Evolutionary conservation across 2,888 invertebrate species (phyloP), one percentile per base, ranked within the genome.

Genomic region (Spodoptera exigua): DNA sequence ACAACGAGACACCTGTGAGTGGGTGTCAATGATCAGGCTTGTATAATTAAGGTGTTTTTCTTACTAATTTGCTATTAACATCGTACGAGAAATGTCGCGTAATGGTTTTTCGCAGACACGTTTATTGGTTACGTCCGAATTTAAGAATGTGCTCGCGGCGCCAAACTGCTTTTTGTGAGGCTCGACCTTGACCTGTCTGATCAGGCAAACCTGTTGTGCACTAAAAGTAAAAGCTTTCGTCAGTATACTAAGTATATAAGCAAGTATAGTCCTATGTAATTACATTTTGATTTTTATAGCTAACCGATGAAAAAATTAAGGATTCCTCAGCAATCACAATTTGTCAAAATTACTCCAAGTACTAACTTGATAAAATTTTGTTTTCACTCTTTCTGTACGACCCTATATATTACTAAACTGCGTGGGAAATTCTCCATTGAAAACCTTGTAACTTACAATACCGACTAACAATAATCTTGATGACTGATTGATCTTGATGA

Each of bases 211-310:
- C 87, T 84, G 91, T 89, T 88, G 82, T 86, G 81, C 80, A 77
- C 82, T 84, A 89, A 90, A 90, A 90, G 89, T 88, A 90, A 91
- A 90, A 90, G 89, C 91, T 88, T 90, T 90, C 88, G 84, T 87
- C 88, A 86, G 84, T 85, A 76, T 80, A 68, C 63, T 76, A 72
- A 73, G 72, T 74, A 62, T 59, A 58, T 69, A 16, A 57, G 37
- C 45, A 45, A 48, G 17, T 18, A 39, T 57, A 37, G 55, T 39
- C 41, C 53, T 13, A 69, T 59, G 58, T 56, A 61, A 40, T 70
- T 62, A 61, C 49, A 41, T 32, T 40, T 39, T 4, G 27, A 0
- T 27, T 27, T 27, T 27, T 27, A 7, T 27, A 7, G 27, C 27
- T 27, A 27, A 9, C 27, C 5, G 27, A 5, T 9, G 7, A 7